Base-by-base conservation (phyloP, 1,140 invertebrate species). In the Pseudomyrmex concolor region DNA sequence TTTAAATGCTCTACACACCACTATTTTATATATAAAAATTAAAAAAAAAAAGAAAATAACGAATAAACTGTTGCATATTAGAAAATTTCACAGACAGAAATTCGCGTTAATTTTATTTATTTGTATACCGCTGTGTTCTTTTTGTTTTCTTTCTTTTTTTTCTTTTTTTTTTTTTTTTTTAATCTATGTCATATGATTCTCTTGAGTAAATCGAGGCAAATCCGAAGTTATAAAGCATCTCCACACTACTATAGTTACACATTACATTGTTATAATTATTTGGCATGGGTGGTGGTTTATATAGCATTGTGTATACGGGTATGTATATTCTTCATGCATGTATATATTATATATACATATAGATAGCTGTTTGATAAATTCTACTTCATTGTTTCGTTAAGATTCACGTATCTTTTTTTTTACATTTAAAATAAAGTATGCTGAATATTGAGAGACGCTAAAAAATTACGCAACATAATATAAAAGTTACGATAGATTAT, bases 11-110 rank as follows among this genome's bases (percentile, higher is more conserved):
- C 34, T 34, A 34, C 34, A 90, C 84, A 90, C 88, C 87, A 93
- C 89, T 93, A 91, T 92, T 90, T 92, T 92, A 92, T 91, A 89
- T 87, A 92, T 91, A 92, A 90, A 91, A 88, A 86, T 89, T 77
- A 88, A 89, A 81, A 72, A 74, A 72, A 74, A 90, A 89, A 84
- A 80, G 78, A 55, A 22, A 55, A 81, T 91, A 88, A 89, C 86
- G 85, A 90, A 92, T 92, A 90, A 90, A 92, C 74, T 89, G 87
- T 92, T 92, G 86, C 84, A 85, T 88, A 83, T 85, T 91, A 89
- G 76, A 89, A 81, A 72, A 86, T 83, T 84, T 86, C 10, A 68
- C 63, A 82, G 81, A 34, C 72, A 51, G 63, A 72, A 73, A 57
- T 55, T 34, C 45, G 74, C 71, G 62, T 80, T 86, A 88, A 81